Percentiles rank a stretch among this genome's conserved stretches.
Evolutionary conservation across 1,140 invertebrate genomes (phyloP).

Genomic region (Adoxophyes honmai): DNA sequence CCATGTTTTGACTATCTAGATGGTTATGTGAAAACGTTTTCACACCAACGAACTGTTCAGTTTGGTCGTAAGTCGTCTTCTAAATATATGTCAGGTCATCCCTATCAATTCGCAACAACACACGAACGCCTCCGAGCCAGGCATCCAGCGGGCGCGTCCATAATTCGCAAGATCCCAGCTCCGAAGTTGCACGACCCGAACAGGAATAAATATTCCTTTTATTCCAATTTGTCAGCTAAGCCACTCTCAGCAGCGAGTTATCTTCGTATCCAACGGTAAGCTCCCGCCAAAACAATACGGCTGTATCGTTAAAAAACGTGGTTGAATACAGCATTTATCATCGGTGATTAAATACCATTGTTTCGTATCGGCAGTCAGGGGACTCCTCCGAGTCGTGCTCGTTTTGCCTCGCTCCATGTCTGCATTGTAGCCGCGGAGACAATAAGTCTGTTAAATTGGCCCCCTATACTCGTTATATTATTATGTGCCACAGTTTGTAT

Average conservation of each 20-base stretch:
- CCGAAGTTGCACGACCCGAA: constrained; percentile 46
- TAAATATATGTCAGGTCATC: not conserved
- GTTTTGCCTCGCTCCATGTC: constrained; percentile 58
- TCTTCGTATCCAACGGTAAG: constrained; percentile 71
- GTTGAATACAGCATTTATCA: constrained; percentile 74
- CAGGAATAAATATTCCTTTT: constrained; percentile 76
- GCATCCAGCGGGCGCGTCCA: constrained; percentile 7
- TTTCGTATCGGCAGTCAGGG: constrained; percentile 70
- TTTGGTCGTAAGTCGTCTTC: not conserved
- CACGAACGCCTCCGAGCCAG: constrained; percentile 1
- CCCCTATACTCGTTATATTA: constrained; percentile 51
- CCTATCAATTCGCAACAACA: constrained; percentile 1
- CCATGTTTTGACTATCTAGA: too few species aligned
- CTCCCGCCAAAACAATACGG: constrained; percentile 74
- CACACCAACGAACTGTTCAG: too few species aligned
- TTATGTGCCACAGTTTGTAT: constrained; percentile 41
- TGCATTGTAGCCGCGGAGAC: constrained; percentile 69
- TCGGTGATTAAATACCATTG: constrained; percentile 77
- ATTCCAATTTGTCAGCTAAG: constrained; percentile 75
- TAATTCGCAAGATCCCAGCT: constrained; percentile 31
- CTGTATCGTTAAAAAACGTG: constrained; percentile 75
- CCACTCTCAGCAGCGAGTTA: constrained; percentile 72
- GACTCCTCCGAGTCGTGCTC: constrained; percentile 49
- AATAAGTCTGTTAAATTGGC: constrained; percentile 77
- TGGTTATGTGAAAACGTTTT: too few species aligned